Conservation (phyloP, 2,888 invertebrate species). For the Noctua pronuba region DNA sequence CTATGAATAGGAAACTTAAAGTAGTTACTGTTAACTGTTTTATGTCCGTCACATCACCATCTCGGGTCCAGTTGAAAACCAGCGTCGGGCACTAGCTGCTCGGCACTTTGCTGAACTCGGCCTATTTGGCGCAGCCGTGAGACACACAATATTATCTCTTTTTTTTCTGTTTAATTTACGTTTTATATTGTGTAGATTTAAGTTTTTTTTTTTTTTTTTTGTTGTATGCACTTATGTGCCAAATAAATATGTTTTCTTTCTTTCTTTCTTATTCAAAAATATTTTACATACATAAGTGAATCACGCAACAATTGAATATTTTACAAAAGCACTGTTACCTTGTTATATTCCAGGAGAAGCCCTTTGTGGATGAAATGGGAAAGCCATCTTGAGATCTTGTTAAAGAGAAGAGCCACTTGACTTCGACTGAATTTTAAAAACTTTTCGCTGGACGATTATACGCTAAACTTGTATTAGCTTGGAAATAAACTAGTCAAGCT, state of each 20-base stretch:
- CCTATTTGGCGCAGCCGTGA: too few relatives aligned
- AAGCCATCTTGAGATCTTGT: slow-evolving; percentile 67
- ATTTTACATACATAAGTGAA: slow-evolving; percentile 8
- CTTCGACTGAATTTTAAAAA: slow-evolving; percentile 67
- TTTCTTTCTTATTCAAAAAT: slow-evolving; percentile 8
- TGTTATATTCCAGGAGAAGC: slow-evolving; percentile 34
- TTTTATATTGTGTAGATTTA: too few relatives aligned
- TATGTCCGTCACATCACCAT: too few relatives aligned
- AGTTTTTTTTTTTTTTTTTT: too few relatives aligned
- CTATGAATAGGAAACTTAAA: not conserved
- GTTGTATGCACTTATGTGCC: too few relatives aligned
- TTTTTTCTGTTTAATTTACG: too few relatives aligned
- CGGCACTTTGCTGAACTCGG: too few relatives aligned
- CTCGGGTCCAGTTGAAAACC: too few relatives aligned
- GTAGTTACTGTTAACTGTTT: too few relatives aligned
- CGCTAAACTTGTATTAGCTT: slow-evolving; percentile 54
- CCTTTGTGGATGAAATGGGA: slow-evolving; percentile 64
- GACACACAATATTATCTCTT: too few relatives aligned
- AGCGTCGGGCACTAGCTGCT: too few relatives aligned
- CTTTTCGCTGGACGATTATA: slow-evolving; percentile 53
- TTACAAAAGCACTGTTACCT: slow-evolving; percentile 26
- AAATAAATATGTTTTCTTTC: too few relatives aligned
- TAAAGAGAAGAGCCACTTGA: slow-evolving; percentile 67
- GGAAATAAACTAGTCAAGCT: slow-evolving; percentile 50
- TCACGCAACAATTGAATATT: slow-evolving; percentile 29